Evolutionary conservation across 2,797 vertebrate species (phyloP).

Genomic region (Cuniculus paca): DNA sequence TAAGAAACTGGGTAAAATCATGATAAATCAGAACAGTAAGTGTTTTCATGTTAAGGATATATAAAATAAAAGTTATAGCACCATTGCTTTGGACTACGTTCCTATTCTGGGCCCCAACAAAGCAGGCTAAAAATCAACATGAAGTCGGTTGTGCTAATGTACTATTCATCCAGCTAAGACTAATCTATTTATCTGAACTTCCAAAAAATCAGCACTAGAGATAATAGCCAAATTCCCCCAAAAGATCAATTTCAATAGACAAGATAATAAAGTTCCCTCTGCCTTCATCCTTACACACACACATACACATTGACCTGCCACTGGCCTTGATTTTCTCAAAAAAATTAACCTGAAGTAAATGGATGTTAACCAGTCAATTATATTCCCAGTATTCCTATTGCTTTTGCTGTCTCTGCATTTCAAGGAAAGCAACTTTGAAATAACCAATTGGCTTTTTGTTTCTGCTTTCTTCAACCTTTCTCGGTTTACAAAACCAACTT

Average conservation of each 20-base stretch:
- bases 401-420: not conserved
- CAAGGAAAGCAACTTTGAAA: not conserved
- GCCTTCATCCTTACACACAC: not conserved
- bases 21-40: not conserved
- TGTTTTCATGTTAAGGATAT: not conserved
- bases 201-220: not conserved
- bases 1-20: not conserved
- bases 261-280: not conserved
- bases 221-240: not conserved
- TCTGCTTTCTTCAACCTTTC: not conserved
- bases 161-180: not conserved
- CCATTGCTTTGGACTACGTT: not conserved
- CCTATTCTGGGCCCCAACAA: not conserved
- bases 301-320: not conserved
- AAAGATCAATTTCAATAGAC: not conserved
- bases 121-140: not conserved
- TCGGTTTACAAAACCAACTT: not conserved
- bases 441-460: not conserved
- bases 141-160: not conserved
- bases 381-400: not conserved
- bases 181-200: not conserved
- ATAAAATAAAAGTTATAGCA: not conserved
- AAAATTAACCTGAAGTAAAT: not conserved
- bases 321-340: not conserved
- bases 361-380: not conserved